These are phyloP conservation scores for Peromyscus aztecus DNA, from an alignment of 2,797 vertebrate species.

Conservation along the genomic window DNA sequence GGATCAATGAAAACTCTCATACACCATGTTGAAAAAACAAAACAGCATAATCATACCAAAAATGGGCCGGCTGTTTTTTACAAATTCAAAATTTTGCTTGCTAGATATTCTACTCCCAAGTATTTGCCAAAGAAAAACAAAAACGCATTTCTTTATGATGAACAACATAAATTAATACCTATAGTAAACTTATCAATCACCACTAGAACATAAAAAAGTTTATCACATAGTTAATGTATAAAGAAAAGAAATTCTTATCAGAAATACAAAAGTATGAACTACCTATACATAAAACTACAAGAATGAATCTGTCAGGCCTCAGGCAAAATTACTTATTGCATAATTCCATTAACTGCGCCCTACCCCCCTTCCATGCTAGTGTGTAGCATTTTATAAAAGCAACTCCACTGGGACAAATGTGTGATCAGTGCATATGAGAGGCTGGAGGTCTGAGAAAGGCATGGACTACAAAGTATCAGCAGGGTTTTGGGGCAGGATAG, in stretches of 20 bases:
- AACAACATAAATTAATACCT: background rate
- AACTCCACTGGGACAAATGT: background rate
- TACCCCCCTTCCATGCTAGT: background rate
- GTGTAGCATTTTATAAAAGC: constrained; percentile 13
- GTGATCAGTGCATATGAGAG: background rate
- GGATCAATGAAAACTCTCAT: background rate
- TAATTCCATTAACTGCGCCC: background rate
- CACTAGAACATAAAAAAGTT: background rate
- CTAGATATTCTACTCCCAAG: background rate
- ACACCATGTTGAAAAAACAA: background rate
- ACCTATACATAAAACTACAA: background rate
- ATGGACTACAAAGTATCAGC: background rate
- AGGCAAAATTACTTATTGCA: background rate
- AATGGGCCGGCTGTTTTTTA: background rate
- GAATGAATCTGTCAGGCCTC: background rate
- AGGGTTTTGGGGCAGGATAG: background rate
- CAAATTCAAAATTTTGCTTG: background rate
- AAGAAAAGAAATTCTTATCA: background rate
- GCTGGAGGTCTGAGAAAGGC: background rate
- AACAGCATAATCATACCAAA: background rate
- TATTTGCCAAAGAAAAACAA: background rate
- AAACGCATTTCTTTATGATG: background rate
- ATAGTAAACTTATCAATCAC: background rate
- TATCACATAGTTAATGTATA: background rate
- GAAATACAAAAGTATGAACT: background rate